Evolutionary conservation across 2,888 invertebrate species (phyloP), one percentile per base, ranked within the genome.

Genomic region (Tenthredo distinguenda): DNA sequence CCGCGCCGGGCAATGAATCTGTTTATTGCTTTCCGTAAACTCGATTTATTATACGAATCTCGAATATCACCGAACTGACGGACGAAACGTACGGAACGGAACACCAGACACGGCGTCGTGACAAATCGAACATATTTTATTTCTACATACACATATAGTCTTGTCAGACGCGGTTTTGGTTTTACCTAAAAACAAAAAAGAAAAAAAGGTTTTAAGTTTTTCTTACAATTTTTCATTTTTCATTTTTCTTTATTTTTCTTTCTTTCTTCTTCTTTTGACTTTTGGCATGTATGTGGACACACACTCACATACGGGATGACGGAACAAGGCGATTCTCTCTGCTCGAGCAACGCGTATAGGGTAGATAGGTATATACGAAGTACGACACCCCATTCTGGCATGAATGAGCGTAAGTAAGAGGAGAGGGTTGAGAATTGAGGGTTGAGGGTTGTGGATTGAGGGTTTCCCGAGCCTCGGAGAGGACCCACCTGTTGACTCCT

Each of bases 11-110:
- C 89, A 87, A 89, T 88, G 88, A 89, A 89, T 86, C 88, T 89
- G 88, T 89, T 89, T 89, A 89, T 89, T 88, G 86, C 88, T 89
- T 88, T 81, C 79, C 77, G 79, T 40, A 50, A 77, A 50, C 77
- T 50, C 77, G 50, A 77, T 77, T 77, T 55, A 62, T 81, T 81
- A 40, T 31, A 34, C 47, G 55, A 77, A 81, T 62, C 81, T 81
- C 62, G 62, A 62, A 81, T 81, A 81, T 62, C 77, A 34, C 77
- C 50, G 50, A 47, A 50, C 55, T 55, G 21, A 55, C 37, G n/a
- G 71, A 77, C 34, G 18, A n/a, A 10, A 18, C 34, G 76, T 1
- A 65, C 31, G 65, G 5, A 55, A 55, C n/a, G 50, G 50, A 50
- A 50, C 31, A 12, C 34, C 68, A 68, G 68, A 68, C 26, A 10